Evolutionary conservation across 2,797 vertebrate species (phyloP), one percentile per base, ranked within the genome.

Genomic region (Echiichthys vipera): DNA sequence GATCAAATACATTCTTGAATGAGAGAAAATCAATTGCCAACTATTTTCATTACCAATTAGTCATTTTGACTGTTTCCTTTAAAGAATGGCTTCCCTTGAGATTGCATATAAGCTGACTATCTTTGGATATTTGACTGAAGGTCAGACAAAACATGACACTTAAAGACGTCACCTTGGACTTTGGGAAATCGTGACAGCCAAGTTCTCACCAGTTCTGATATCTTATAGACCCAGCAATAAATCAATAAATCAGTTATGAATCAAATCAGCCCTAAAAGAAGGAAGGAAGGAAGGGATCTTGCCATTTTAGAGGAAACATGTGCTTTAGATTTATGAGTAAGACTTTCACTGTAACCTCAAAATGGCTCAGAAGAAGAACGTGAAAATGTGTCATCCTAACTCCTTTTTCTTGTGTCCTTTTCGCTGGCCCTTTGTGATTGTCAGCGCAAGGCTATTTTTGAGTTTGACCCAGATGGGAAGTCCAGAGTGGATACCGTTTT

Each of bases 381-480:
- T 63, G 20, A 30, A 47, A 81, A 13, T 12, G 37, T 57, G 46
- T 78, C 68, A 74, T 74, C 17, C 6, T 72, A 37, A 61, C 69
- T 53, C 46, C 49, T 27, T 81, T 72, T 46, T 50, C 61, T 71
- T 17, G 1, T 65, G 46, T 77, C 70, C 57, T 61, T 80, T 81
- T 68, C 39, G 13, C 53, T 58, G 47, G 32, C 63, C 77, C 72
- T 88, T 73, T 83, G 74, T 86, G 77, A 77, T 80, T 83, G 84
- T 83, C 65, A 70, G 46, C 3, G 14, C 71, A 63, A 15, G 13
- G 66, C 83, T 91, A 90, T 91, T 91, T 92, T 81, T 22, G 73
- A 85, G 76, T 37, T 62, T 89, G 91, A 91, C 91, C 91, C 85
- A 90, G 66, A 87, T 91, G 73, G 57, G 51, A 50, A 61, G 51